Percentiles rank a stretch among this genome's conserved stretches.
Conservation (phyloP, 2,888 invertebrate species). For the Athalia cordata region DNA sequence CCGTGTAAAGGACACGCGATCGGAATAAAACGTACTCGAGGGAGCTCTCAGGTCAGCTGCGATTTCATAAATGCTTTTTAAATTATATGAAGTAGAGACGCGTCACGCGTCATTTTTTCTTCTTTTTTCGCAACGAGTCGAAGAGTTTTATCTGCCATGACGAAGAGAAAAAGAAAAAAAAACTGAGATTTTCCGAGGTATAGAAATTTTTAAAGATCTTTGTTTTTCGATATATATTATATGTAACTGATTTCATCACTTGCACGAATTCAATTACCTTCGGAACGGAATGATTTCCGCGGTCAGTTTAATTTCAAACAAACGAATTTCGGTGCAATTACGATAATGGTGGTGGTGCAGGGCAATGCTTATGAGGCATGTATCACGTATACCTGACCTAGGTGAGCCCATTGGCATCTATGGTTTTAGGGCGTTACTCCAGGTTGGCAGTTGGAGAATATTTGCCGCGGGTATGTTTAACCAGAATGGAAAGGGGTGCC, state of each 20-base stretch:
- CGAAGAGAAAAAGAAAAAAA: no score
- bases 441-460: conserved; percentile 70
- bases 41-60: conserved; percentile 16
- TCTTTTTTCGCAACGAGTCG: no score
- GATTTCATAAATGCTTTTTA: not conserved
- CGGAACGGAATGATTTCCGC: not conserved
- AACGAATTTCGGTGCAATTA: conserved; percentile 64
- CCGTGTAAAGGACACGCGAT: conserved; percentile 35
- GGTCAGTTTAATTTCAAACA: not conserved
- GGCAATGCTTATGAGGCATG: not conserved
- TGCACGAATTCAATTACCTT: not conserved
- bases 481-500: conserved; percentile 63
- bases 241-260: no score
- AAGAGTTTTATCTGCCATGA: not conserved
- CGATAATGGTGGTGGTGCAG: conserved; percentile 67
- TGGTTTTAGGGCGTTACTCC: conserved; percentile 56
- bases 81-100: not conserved
- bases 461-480: conserved; percentile 70
- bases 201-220: no score
- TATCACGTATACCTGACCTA: conserved; percentile 50
- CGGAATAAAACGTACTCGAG: conserved; percentile 25
- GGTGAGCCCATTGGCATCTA: conserved; percentile 2
- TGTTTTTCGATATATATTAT: no score
- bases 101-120: no score
- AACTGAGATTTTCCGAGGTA: no score